Evolutionary conservation across 2,113 vertebrate species (phyloP).

Genomic region (Hiodon alosoides): DNA sequence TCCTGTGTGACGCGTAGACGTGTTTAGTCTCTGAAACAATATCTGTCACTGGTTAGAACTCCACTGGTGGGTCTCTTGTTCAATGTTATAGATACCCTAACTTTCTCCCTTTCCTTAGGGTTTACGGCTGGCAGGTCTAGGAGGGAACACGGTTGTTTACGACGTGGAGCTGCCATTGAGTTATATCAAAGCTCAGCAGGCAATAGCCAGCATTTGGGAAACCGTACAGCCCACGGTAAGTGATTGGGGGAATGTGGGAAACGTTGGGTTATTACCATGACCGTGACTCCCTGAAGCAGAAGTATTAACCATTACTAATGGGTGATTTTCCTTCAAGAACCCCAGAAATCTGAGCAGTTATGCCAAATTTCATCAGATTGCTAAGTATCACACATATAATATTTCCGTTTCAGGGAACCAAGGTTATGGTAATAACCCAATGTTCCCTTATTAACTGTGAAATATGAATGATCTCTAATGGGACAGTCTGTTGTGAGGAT

Average conservation of each 20-base stretch:
- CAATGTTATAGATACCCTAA: neutral
- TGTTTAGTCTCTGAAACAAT: too few species aligned
- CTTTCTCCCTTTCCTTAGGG: constrained; percentile 45
- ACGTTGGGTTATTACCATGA: too few species aligned
- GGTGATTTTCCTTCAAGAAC: too few species aligned
- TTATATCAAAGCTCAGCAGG: constrained; percentile 62
- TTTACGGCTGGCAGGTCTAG: constrained; percentile 65
- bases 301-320: too few species aligned
- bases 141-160: constrained; percentile 43
- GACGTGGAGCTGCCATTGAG: constrained; percentile 67
- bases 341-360: too few species aligned
- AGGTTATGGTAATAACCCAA: neutral
- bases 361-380: too few species aligned
- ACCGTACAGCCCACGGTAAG: constrained; percentile 68
- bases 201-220: constrained; percentile 66
- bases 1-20: neutral
- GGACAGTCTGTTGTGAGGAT: neutral
- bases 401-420: too few species aligned
- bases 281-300: too few species aligned
- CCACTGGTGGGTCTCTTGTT: neutral
- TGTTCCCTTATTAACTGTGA: neutral
- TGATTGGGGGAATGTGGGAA: too few species aligned
- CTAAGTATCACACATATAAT: neutral
- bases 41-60: too few species aligned
- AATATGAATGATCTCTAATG: neutral